Evolutionary conservation across 2,113 vertebrate species (phyloP), one percentile per base, ranked within the genome.

Genomic region (Conger conger): DNA sequence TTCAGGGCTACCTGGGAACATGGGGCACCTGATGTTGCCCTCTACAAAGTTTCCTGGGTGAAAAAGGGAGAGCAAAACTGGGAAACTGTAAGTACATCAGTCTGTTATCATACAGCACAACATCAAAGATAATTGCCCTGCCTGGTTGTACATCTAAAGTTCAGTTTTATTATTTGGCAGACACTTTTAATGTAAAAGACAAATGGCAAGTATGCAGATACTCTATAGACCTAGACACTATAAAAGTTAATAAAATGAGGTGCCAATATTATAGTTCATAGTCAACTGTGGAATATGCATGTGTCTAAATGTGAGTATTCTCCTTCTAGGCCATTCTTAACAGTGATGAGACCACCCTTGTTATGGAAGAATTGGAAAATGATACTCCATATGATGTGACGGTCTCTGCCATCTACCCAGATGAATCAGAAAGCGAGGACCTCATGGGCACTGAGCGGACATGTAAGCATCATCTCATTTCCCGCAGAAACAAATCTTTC

Each of bases 401-500:
- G 0, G 91, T 99, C 42, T 98, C 98, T 1, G 98, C 97, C 87
- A 98, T 99, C 91, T 99, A 99, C 91, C 98, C 97, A 0, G 98
- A 99, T 87, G 98, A 99, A 86, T 97, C 97, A 0, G 98, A 99
- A 92, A 99, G 98, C 0, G 97, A 98, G 87, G 97, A 96, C 80
- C 91, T 99, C 84, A 94, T 95, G 85, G 97, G 97, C 76, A 93
- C 85, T 63, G 95, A 99, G 87, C 93, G 96, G 40, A 99, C 98
- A 88, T 1, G 98, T 99, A 95, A 96, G n/a, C 1, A 0, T 8
- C 33, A 0, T 15, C 16, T 1, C 8, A 11, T 15, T 0, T 36
- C 5, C 0, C 9, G 23, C 15, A 2, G 17, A 13, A 37, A n/a
- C 50, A 36, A 30, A 37, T 11, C 54, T 68, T 60, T 36, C 13